Base-by-base conservation (phyloP, 2,888 invertebrate genomes). In the Nudaria mundana region DNA sequence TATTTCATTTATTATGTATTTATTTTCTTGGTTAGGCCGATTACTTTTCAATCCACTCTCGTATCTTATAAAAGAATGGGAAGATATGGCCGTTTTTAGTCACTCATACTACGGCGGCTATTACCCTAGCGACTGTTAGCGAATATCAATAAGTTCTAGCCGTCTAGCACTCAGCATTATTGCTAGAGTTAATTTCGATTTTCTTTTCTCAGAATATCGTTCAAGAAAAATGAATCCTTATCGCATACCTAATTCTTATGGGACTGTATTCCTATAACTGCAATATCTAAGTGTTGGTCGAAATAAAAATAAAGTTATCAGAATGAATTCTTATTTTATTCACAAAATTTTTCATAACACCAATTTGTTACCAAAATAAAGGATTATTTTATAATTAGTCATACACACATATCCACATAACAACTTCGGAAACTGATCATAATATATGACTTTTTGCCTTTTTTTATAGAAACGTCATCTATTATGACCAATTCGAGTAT, bases 341-440 rank as follows among this genome's bases (percentile, higher is more conserved):
- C 82, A 86, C 85, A 87, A 81, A 76, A 71, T 80, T 80, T 66
- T 78, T 84, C 78, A 84, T 86, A 85, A 87, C 86, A 85, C 84
- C 84, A 84, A 86, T 82, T 81, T 81, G 79, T 84, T 86, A 87
- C 81, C 85, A 87, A 87, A 87, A 86, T 87, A 87, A 86, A 80
- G 75, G 77, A 78, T 81, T 80, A 78, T 80, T 81, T 74, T 79
- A 78, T 80, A 76, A 81, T 84, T 85, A 86, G 81, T 83, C 81
- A 80, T 81, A 83, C 81, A 83, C 83, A 79, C 78, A 76, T 72
- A 73, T 77, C 68, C 77, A 78, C 67, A 68, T 76, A 84, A 84
- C 84, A 83, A 84, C 77, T 76, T 76, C 76, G 64, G 63, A 65
- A 65, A 67, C 63, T 71, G 75, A 63, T 60, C 66, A 61, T 66